Base-by-base conservation (phyloP, 2,113 vertebrate species). In the Plecotus auritus region DNA sequence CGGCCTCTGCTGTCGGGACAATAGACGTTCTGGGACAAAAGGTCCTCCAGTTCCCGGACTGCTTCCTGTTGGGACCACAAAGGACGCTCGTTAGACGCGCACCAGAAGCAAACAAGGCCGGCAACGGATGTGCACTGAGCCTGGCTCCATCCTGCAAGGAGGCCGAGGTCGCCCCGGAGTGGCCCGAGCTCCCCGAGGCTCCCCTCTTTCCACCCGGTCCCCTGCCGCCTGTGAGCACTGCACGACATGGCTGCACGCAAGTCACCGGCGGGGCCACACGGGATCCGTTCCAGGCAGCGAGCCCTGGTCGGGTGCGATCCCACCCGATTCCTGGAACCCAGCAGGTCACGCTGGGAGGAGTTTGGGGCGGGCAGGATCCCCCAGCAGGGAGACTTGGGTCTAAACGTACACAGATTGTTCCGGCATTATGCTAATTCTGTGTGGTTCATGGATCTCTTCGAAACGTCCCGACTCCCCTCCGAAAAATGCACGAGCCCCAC, bases 1-100 rank as follows among this genome's bases (percentile, higher is more conserved):
- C 99, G 98, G 70, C 99, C 99, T 94, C 99, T 98, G 97, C 99
- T 99, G 98, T 99, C 99, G 5, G 97, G 98, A 98, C 99, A 99
- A 47, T 99, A 99, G 80, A 98, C 67, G 0, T 97, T 96, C 97
- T 99, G 99, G 40, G 98, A 97, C 88, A 99, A 96, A 49, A 99
- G 99, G 18, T 87, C 96, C 93, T 96, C 98, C 42, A 99, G 98
- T 96, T 99, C 98, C 67, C 98, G 95, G 56, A 99, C 99, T 0
- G 99, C 99, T 72, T 99, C 99, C 99, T 99, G 91, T 4, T 66
- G 64, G 22, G 88, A 95, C 0, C 86, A 4, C 0, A 74, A 10
- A 61, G 61, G 69, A 74, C 22, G 3, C 18, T 26, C 16, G 12
- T 90, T 22, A 93, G 59, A 74, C 4, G 35, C 23, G 9, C 26